phyloP scores from a whole-genome alignment of 2,797 vertebrate species.

The Rhodeus uyekii region DNA sequence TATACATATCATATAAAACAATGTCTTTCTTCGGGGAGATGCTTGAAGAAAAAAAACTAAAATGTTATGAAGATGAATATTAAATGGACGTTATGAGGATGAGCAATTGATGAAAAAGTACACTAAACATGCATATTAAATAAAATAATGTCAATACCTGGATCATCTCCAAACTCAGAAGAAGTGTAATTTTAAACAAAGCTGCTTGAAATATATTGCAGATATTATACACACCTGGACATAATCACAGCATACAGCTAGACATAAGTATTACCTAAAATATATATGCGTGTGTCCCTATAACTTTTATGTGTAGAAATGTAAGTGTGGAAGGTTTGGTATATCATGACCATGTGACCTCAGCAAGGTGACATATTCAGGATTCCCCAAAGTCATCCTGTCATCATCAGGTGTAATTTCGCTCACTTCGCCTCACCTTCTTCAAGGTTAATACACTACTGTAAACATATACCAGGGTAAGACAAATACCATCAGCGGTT shows the following conservation, averaged over 20 bases:
- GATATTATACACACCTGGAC: neutral
- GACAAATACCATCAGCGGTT: conserved; percentile 57
- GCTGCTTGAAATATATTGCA: neutral
- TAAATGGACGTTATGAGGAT: neutral
- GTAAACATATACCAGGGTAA: conserved; percentile 54
- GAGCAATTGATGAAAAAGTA: neutral
- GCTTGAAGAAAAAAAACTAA: neutral
- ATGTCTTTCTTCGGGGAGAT: neutral
- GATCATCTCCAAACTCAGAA: neutral
- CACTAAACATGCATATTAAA: neutral
- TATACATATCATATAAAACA: too few relatives aligned
- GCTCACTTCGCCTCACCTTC: conserved; percentile 46
- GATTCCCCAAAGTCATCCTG: conserved; percentile 50
- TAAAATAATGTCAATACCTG: neutral
- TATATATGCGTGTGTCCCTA: neutral
- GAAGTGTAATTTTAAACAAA: conserved; percentile 7
- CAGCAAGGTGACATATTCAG: conserved; percentile 40
- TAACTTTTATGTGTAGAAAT: neutral
- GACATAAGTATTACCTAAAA: conserved; percentile 52
- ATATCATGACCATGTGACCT: conserved; percentile 7
- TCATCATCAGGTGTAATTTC: conserved; percentile 66
- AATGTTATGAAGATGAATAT: neutral
- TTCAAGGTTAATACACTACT: conserved; percentile 56
- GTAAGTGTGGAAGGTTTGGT: conserved; percentile 24
- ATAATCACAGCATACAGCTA: conserved; percentile 54